Evolutionary conservation across 2,113 vertebrate genomes (phyloP).

Genomic region (Hystrix brachyura): DNA sequence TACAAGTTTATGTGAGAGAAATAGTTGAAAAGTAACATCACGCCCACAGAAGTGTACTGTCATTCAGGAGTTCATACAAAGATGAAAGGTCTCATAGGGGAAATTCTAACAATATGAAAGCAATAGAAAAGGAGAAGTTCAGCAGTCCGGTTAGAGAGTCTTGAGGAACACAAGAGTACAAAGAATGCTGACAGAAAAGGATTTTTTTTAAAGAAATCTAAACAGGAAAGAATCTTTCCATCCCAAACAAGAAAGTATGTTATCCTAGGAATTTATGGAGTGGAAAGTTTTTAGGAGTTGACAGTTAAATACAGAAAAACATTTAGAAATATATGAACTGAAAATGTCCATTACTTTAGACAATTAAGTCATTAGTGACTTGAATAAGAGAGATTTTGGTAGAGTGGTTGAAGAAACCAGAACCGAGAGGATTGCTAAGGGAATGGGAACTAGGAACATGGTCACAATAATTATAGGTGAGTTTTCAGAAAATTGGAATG

Average conservation of each 20-base stretch:
- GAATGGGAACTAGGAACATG: not conserved
- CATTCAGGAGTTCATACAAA: not conserved
- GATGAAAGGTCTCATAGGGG: not conserved
- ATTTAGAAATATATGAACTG: not conserved
- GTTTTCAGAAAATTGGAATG: not conserved
- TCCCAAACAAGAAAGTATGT: not conserved
- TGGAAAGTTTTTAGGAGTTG: not conserved
- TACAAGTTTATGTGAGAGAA: not conserved
- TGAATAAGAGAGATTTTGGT: not conserved
- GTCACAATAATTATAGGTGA: not conserved
- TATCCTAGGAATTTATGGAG: not conserved
- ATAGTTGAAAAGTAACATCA: not conserved
- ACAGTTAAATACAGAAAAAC: not conserved
- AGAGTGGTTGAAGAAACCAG: not conserved
- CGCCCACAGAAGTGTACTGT: not conserved
- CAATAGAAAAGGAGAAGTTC: not conserved
- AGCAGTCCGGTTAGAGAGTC: not conserved
- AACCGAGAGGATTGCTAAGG: not conserved
- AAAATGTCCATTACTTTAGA: not conserved
- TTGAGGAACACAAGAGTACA: not conserved
- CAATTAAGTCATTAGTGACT: not conserved
- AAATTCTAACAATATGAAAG: not conserved
- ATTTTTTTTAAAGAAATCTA: not conserved
- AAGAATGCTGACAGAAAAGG: not conserved
- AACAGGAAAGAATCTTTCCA: not conserved